Conservation (phyloP, 2,888 invertebrate genomes). For the Heliothis peltigera region DNA sequence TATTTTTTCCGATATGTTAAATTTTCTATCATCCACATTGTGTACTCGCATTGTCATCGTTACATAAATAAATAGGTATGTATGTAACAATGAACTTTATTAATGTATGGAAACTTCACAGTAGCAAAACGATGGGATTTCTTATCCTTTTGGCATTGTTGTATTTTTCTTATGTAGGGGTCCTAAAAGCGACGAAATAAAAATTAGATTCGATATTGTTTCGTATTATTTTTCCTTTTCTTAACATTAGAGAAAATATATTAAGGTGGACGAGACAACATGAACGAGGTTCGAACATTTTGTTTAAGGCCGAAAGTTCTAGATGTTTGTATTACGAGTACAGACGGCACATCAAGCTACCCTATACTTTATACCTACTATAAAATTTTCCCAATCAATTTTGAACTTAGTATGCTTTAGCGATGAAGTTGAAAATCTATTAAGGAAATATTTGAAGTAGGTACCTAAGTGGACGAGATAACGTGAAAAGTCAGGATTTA, state of each 20-base stretch:
- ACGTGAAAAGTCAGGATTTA: too few relatives aligned
- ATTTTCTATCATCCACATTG: slow-evolving; percentile 23
- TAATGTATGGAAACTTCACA: slow-evolving; percentile 50
- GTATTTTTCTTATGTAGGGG: slow-evolving; percentile 85
- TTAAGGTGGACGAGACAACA: too few relatives aligned
- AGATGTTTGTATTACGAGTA: too few relatives aligned
- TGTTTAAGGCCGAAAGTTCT: not conserved
- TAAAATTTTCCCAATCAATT: too few relatives aligned
- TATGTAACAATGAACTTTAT: slow-evolving; percentile 47
- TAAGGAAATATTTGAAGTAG: too few relatives aligned
- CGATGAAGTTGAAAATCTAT: too few relatives aligned
- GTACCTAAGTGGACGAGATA: too few relatives aligned
- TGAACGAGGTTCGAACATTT: too few relatives aligned
- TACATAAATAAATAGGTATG: slow-evolving; percentile 29
- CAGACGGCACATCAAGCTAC: too few relatives aligned
- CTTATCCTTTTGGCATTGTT: slow-evolving; percentile 73
- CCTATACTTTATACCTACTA: too few relatives aligned
- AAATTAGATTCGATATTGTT: slow-evolving; percentile 78
- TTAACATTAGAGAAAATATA: not conserved
- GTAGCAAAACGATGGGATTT: slow-evolving; percentile 64
- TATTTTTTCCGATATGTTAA: not conserved
- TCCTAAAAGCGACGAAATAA: slow-evolving; percentile 84
- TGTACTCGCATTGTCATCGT: slow-evolving; percentile 39
- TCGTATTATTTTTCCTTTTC: slow-evolving; percentile 58
- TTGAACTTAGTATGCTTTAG: too few relatives aligned